These are phyloP conservation scores for Eulimnadia texana DNA, from an alignment of 1,140 invertebrate species.

Conservation along the genomic window DNA sequence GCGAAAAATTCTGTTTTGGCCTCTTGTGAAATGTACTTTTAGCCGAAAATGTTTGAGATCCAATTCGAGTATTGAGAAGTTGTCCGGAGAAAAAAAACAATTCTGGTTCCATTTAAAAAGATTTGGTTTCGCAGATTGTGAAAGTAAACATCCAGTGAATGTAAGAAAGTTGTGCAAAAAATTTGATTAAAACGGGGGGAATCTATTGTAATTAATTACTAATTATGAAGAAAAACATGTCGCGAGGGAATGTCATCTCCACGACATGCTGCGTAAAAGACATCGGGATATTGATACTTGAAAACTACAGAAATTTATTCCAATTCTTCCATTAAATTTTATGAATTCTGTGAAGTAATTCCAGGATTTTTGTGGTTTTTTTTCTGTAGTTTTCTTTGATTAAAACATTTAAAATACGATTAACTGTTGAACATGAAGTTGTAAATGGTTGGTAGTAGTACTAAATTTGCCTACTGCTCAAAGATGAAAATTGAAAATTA, in stretches of 20 bases:
- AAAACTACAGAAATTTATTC: neutral
- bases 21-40: no score
- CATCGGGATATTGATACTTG: neutral
- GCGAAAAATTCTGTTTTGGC: no score
- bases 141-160: no score
- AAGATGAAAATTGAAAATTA: neutral
- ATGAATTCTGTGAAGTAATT: neutral
- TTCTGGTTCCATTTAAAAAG: no score
- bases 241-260: neutral
- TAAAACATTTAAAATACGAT: neutral
- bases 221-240: neutral
- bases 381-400: neutral
- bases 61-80: no score
- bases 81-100: no score
- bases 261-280: neutral
- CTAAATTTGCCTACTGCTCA: neutral
- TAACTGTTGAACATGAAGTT: neutral
- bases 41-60: no score
- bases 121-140: no score
- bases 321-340: neutral
- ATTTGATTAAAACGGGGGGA: neutral
- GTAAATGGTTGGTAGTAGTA: neutral
- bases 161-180: neutral
- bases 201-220: neutral
- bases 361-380: neutral